These are phyloP conservation scores for Tetrapedia diversipes DNA, from an alignment of 2,888 invertebrate species.

Conservation along the genomic window DNA sequence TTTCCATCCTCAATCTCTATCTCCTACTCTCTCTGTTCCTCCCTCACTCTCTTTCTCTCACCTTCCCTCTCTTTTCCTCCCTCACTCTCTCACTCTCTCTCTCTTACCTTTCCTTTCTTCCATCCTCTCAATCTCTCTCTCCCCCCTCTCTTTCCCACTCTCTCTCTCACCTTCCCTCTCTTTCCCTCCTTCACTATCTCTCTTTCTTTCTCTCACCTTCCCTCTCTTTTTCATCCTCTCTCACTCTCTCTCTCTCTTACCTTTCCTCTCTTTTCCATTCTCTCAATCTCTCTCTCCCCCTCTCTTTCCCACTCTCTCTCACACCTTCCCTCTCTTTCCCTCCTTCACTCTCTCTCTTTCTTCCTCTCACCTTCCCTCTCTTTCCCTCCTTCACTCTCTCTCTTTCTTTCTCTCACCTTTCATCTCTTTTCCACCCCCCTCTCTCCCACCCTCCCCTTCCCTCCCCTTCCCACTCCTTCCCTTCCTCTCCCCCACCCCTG, in stretches of 20 bases:
- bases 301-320: no score
- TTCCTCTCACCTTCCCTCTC: conserved; percentile 10
- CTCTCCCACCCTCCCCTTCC: conserved; percentile 11
- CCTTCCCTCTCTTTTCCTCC: conserved; percentile 34
- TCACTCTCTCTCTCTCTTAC: conserved; percentile 17
- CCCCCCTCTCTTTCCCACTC: not conserved
- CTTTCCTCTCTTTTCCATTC: not conserved
- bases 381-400: not conserved
- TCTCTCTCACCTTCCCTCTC: conserved; percentile 61
- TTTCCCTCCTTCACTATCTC: no score
- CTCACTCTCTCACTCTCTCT: not conserved
- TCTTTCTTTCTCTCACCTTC: conserved; percentile 32
- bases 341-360: not conserved
- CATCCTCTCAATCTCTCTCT: no score
- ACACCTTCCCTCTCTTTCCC: conserved; percentile 30
- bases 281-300: conserved; percentile 2
- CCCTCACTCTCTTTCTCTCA: no score
- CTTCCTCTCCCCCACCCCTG: not conserved
- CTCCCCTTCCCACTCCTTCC: not conserved
- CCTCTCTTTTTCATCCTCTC: not conserved
- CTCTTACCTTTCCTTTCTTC: conserved; percentile 23
- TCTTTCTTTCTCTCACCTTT: conserved; percentile 7
- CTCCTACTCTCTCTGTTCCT: conserved; percentile 2
- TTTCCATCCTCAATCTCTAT: not conserved
- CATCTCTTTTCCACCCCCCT: conserved; percentile 28